phyloP scores from a whole-genome alignment of 2,888 invertebrate genomes.

The Alloplasta piceator region DNA sequence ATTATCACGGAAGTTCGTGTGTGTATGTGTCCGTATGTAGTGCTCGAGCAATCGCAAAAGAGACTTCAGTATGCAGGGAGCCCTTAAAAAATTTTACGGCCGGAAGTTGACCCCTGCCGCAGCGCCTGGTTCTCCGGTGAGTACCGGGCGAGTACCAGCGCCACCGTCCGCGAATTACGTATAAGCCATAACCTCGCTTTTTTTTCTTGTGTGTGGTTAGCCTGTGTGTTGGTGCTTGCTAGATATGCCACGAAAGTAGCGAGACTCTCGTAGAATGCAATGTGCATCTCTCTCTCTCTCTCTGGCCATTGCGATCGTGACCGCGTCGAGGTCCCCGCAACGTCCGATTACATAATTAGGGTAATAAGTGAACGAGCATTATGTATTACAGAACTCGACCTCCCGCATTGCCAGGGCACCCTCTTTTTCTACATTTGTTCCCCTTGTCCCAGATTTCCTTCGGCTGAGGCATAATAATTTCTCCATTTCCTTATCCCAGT shows the following conservation, averaged over 20 bases:
- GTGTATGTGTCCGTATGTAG: slow-evolving; percentile 8
- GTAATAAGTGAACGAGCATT: slow-evolving; percentile 70
- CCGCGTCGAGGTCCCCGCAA: slow-evolving; percentile 51
- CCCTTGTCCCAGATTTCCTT: too few species aligned
- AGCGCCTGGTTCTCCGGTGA: slow-evolving; percentile 60
- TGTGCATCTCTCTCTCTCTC: not conserved
- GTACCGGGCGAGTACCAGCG: slow-evolving; percentile 53
- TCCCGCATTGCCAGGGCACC: slow-evolving; percentile 25
- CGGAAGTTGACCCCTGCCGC: slow-evolving; percentile 77
- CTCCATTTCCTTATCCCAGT: too few species aligned
- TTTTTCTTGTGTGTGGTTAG: not conserved
- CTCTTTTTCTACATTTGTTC: too few species aligned
- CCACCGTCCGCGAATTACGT: slow-evolving; percentile 6
- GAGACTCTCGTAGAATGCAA: slow-evolving; percentile 9
- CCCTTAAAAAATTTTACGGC: slow-evolving; percentile 77
- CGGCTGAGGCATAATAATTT: slow-evolving; percentile 55
- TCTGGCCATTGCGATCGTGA: slow-evolving; percentile 29
- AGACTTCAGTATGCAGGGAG: slow-evolving; percentile 58
- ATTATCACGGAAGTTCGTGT: slow-evolving; percentile 21
- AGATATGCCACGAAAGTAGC: slow-evolving; percentile 40
- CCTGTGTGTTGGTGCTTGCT: slow-evolving; percentile 15
- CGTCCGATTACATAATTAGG: slow-evolving; percentile 72
- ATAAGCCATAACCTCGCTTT: slow-evolving; percentile 14
- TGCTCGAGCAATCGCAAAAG: slow-evolving; percentile 9
- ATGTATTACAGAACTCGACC: slow-evolving; percentile 14